phyloP scores from a whole-genome alignment of 2,797 vertebrate genomes.

The Meriones psammophilus region DNA sequence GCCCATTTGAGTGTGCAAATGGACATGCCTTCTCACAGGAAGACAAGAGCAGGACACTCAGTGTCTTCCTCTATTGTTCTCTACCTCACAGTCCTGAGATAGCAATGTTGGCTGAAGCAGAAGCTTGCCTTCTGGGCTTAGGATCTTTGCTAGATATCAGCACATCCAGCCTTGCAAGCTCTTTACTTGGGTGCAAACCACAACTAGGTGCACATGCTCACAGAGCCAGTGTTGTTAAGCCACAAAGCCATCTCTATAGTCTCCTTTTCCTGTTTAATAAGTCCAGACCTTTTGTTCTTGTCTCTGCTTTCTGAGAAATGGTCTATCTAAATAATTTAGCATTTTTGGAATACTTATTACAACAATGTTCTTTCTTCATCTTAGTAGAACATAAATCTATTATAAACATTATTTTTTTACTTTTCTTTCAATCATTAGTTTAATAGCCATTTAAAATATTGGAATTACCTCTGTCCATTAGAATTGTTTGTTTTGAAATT shows the following conservation, averaged over 20 bases:
- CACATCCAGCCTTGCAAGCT: not conserved
- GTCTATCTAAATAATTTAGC: not conserved
- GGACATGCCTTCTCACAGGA: not conserved
- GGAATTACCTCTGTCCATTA: not conserved
- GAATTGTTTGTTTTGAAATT: not conserved
- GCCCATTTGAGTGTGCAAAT: not conserved
- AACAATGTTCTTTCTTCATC: not conserved
- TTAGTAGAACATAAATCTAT: not conserved
- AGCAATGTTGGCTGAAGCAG: not conserved
- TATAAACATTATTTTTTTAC: not conserved
- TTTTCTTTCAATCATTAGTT: conserved; percentile 3
- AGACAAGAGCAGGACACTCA: not conserved
- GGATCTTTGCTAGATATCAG: not conserved
- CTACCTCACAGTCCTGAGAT: too few species aligned
- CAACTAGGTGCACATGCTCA: not conserved
- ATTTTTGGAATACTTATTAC: not conserved
- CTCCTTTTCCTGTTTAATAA: not conserved
- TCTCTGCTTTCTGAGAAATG: not conserved
- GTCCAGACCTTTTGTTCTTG: not conserved
- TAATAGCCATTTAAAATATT: not conserved
- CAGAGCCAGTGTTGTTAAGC: not conserved
- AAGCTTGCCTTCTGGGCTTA: not conserved
- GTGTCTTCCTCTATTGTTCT: not conserved
- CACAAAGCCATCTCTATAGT: not conserved
- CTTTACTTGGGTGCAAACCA: not conserved